Conservation (phyloP, 1,140 invertebrate species). For the Drosophila prosaltans region DNA sequence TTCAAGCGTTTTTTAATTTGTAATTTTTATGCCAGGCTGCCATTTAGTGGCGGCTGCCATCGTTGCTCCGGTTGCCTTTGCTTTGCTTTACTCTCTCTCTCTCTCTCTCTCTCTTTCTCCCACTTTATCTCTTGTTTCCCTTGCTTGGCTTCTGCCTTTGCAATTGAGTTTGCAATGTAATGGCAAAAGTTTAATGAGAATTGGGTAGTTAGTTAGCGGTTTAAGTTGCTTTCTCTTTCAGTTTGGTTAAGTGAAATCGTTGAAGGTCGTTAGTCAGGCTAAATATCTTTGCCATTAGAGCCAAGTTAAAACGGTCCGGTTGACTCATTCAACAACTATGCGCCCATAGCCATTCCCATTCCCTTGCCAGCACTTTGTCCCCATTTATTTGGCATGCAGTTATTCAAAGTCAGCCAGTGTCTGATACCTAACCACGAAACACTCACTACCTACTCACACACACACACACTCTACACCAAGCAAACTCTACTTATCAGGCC, state of each 20-base stretch:
- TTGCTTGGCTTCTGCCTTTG: constrained; percentile 29
- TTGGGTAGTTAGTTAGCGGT: constrained; percentile 59
- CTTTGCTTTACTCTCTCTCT: not conserved
- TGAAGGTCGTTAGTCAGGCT: constrained; percentile 41
- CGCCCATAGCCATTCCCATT: no score
- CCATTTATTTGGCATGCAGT: constrained; percentile 1
- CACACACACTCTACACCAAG: not conserved
- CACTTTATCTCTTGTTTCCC: no score
- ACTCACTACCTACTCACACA: not conserved
- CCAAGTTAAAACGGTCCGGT: not conserved
- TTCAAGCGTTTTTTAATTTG: constrained; percentile 69
- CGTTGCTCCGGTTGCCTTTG: constrained; percentile 1
- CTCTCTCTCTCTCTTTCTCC: constrained; percentile 4
- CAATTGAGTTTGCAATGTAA: constrained; percentile 63
- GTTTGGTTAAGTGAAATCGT: constrained; percentile 46
- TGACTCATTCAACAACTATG: no score
- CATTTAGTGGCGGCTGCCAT: constrained; percentile 14
- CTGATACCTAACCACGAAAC: not conserved
- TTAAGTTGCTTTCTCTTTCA: constrained; percentile 45
- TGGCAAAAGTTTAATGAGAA: constrained; percentile 66
- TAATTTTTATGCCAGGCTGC: constrained; percentile 57
- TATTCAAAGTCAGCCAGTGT: constrained; percentile 10
- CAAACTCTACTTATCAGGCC: not conserved
- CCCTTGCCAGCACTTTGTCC: not conserved
- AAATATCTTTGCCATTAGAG: constrained; percentile 6